These are phyloP conservation scores for Arenaria interpres DNA, from an alignment of 2,113 vertebrate genomes.

Conservation along the genomic window DNA sequence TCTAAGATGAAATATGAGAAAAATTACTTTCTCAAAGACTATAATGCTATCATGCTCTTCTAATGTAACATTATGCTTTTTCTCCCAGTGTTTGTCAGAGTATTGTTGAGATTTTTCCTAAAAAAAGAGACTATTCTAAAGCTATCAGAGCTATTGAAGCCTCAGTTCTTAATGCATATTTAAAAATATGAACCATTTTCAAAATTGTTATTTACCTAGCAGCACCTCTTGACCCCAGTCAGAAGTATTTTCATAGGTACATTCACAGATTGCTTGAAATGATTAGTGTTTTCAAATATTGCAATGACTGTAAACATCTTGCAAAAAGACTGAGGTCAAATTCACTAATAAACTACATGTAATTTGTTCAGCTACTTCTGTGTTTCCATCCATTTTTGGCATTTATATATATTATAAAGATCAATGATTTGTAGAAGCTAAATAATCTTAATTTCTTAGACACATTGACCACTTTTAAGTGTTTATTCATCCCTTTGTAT, in stretches of 20 bases:
- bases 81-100: neutral
- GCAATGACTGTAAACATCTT: neutral
- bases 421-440: neutral
- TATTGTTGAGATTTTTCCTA: accelerated
- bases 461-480: neutral
- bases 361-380: neutral
- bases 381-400: neutral
- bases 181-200: neutral
- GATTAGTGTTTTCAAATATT: neutral
- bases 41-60: neutral
- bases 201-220: neutral
- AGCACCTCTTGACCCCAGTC: neutral
- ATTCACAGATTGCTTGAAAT: neutral
- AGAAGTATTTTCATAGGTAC: neutral
- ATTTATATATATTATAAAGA: neutral
- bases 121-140: neutral
- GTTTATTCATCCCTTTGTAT: neutral
- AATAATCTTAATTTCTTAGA: neutral
- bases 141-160: neutral
- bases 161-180: neutral
- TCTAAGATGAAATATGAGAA: neutral
- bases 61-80: neutral
- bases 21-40: neutral
- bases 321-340: neutral
- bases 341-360: neutral